phyloP scores from a whole-genome alignment of 2,113 vertebrate species.

The Aptenodytes forsteri region DNA sequence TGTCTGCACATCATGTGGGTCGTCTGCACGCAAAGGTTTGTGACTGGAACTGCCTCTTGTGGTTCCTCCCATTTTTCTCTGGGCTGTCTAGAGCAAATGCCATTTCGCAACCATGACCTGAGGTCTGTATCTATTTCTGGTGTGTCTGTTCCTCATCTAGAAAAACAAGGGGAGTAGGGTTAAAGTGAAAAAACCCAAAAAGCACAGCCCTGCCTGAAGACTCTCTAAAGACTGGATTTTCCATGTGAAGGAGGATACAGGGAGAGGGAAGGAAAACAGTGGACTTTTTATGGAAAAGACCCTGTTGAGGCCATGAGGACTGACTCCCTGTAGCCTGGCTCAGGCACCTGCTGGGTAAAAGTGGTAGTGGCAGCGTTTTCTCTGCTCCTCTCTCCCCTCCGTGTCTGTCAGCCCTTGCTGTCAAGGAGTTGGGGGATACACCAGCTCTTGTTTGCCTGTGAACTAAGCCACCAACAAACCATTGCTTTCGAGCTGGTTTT shows the following conservation, averaged over 20 bases:
- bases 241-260: background rate
- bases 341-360: background rate
- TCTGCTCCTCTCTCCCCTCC: background rate
- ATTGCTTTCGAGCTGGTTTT: background rate
- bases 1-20: accelerated
- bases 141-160: background rate
- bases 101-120: background rate
- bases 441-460: too few species aligned
- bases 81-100: background rate
- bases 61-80: background rate
- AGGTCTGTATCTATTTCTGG: background rate
- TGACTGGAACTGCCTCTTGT: background rate
- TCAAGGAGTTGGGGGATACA: too few species aligned
- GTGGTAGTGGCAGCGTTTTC: background rate
- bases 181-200: background rate
- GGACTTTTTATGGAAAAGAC: background rate
- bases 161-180: background rate
- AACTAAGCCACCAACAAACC: background rate
- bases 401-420: background rate
- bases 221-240: background rate
- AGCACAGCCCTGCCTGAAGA: background rate
- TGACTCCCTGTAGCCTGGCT: background rate
- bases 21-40: accelerated
- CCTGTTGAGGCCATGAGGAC: background rate
- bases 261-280: background rate